phyloP scores from a whole-genome alignment of 1,140 invertebrate genomes.

The Ooceraea biroi region DNA sequence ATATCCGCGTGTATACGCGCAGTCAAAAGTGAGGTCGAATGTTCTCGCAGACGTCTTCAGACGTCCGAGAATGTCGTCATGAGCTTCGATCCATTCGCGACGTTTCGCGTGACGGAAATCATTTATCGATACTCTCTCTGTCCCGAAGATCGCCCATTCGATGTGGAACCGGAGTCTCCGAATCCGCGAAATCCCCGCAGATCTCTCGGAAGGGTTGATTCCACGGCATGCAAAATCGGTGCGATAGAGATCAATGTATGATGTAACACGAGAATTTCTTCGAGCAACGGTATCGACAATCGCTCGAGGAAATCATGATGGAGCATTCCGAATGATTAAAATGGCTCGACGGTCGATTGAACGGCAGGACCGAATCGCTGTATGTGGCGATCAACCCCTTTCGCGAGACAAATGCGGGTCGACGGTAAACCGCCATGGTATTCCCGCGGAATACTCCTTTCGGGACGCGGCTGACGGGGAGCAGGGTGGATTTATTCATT shows the following conservation, averaged over 20 bases:
- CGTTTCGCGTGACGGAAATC: background rate
- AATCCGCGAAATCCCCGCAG: too few species aligned
- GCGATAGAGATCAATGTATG: background rate
- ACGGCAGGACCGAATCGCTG: background rate
- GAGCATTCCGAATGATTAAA: conserved; percentile 18
- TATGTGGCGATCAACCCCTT: background rate
- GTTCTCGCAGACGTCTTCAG: too few species aligned
- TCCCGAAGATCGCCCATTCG: too few species aligned
- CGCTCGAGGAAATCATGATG: background rate
- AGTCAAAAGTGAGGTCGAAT: conserved; percentile 1
- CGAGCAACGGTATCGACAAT: background rate
- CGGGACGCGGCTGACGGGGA: conserved; percentile 19
- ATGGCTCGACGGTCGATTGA: conserved; percentile 21
- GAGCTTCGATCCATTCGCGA: too few species aligned
- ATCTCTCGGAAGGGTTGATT: background rate
- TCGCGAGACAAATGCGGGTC: conserved; percentile 61
- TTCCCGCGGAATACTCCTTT: conserved; percentile 62
- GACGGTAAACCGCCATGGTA: conserved; percentile 44
- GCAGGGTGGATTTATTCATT: conserved; percentile 66
- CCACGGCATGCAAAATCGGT: background rate
- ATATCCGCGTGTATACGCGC: background rate
- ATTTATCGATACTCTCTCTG: too few species aligned
- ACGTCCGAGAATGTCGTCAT: too few species aligned
- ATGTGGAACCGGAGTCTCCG: too few species aligned
- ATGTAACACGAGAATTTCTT: background rate